These are phyloP conservation scores for Rostratula benghalensis DNA, from an alignment of 2,113 vertebrate species.

Conservation along the genomic window DNA sequence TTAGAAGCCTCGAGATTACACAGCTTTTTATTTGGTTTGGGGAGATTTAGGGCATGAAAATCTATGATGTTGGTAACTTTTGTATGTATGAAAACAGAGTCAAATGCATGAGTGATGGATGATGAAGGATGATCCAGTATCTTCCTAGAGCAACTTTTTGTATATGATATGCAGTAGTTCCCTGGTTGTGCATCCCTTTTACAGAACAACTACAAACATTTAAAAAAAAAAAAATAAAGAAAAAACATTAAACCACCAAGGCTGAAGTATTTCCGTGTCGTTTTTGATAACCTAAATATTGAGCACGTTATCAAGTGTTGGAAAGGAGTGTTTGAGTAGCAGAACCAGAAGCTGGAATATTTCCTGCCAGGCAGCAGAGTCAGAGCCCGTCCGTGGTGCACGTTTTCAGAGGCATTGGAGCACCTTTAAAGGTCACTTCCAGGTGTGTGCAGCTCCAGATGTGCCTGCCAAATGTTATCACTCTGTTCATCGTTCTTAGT, in stretches of 20 bases:
- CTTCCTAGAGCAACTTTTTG: not conserved
- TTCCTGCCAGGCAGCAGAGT: not conserved
- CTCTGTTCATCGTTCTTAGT: not conserved
- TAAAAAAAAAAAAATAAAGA: not conserved
- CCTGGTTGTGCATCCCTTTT: not conserved
- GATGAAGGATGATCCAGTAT: not conserved
- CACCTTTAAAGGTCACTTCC: not conserved
- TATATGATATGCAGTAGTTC: not conserved
- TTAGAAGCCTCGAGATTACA: not conserved
- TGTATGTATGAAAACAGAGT: not conserved
- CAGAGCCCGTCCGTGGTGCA: not conserved
- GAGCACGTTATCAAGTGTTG: not conserved
- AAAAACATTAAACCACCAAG: not conserved
- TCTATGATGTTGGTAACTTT: not conserved
- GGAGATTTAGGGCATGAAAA: not conserved
- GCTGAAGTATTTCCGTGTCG: not conserved
- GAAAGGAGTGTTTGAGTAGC: not conserved
- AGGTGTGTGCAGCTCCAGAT: not conserved
- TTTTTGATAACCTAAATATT: not conserved
- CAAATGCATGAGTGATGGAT: not conserved
- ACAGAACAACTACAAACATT: not conserved
- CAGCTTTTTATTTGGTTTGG: not conserved
- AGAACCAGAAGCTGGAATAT: not conserved
- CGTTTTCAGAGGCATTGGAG: not conserved
- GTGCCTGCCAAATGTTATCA: not conserved